Evolutionary conservation across 2,797 vertebrate species (phyloP).

Genomic region (Oreochromis mossambicus): DNA sequence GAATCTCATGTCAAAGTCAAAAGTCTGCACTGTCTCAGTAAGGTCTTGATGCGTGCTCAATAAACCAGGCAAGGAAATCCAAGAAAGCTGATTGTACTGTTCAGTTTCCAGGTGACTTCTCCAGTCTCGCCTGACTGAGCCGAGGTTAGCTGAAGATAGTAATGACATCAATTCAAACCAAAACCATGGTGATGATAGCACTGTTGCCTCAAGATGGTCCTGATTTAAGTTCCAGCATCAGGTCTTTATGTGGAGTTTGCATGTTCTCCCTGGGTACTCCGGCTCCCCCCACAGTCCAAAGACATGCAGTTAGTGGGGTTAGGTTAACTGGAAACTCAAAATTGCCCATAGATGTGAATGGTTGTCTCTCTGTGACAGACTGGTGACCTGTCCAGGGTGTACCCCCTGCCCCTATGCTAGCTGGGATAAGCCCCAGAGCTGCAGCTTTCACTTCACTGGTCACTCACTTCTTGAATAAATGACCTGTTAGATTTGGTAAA

Average conservation of each 20-base stretch:
- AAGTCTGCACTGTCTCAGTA: background rate
- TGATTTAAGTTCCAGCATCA: background rate
- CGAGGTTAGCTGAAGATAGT: rapidly evolving
- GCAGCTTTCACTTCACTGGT: background rate
- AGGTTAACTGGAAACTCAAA: background rate
- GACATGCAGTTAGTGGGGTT: background rate
- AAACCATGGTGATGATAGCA: background rate
- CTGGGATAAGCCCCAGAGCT: background rate
- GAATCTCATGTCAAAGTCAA: background rate
- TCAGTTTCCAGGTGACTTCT: background rate
- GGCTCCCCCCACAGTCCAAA: background rate
- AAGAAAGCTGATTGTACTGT: background rate
- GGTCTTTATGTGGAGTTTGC: background rate
- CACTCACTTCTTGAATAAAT: background rate
- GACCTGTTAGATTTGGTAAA: background rate
- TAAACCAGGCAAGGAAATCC: background rate
- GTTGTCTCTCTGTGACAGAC: background rate
- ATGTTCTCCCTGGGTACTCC: background rate
- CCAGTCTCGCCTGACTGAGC: background rate
- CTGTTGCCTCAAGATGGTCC: background rate
- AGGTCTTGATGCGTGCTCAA: background rate
- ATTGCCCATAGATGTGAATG: background rate
- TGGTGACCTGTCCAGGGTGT: background rate
- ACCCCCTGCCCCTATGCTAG: rapidly evolving
- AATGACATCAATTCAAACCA: background rate